Evolutionary conservation across 2,113 vertebrate species (phyloP).

Genomic region (Catharus fuscescens): DNA sequence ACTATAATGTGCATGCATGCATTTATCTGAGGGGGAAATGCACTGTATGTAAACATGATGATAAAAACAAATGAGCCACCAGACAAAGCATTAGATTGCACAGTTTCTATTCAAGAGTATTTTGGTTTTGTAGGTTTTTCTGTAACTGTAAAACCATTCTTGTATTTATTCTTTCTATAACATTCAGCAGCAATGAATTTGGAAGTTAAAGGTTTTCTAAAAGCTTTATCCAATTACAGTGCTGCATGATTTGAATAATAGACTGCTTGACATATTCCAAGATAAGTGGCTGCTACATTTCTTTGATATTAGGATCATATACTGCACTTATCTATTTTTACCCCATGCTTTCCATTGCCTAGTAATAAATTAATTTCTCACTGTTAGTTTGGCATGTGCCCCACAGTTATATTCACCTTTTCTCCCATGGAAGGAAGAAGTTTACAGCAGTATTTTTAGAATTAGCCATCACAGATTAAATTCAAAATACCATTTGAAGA

Average conservation of each 20-base stretch:
- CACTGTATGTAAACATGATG: not conserved
- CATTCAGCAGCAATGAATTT: constrained; percentile 36
- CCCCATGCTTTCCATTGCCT: constrained; percentile 78
- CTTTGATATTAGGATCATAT: constrained; percentile 77
- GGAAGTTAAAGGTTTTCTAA: constrained; percentile 78
- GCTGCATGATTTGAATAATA: constrained; percentile 83
- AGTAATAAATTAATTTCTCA: constrained; percentile 85
- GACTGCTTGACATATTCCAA: constrained; percentile 72
- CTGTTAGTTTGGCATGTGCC: constrained; percentile 68
- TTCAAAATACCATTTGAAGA: constrained; percentile 19
- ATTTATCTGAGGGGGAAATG: not conserved
- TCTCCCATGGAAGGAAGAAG: constrained; percentile 52
- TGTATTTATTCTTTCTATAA: constrained; percentile 56
- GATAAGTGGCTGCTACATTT: constrained; percentile 72
- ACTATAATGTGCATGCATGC: not conserved
- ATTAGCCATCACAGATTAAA: not conserved
- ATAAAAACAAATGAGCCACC: not conserved
- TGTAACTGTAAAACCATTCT: constrained; percentile 1
- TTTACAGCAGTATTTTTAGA: constrained; percentile 54
- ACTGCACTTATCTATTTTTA: constrained; percentile 87
- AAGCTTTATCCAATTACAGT: constrained; percentile 85
- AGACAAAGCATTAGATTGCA: not conserved
- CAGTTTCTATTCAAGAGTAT: not conserved
- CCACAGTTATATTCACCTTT: constrained; percentile 66
- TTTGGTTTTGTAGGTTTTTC: not conserved